These are phyloP conservation scores for Terrapene triunguis DNA, from an alignment of 2,113 vertebrate species.

Conservation along the genomic window DNA sequence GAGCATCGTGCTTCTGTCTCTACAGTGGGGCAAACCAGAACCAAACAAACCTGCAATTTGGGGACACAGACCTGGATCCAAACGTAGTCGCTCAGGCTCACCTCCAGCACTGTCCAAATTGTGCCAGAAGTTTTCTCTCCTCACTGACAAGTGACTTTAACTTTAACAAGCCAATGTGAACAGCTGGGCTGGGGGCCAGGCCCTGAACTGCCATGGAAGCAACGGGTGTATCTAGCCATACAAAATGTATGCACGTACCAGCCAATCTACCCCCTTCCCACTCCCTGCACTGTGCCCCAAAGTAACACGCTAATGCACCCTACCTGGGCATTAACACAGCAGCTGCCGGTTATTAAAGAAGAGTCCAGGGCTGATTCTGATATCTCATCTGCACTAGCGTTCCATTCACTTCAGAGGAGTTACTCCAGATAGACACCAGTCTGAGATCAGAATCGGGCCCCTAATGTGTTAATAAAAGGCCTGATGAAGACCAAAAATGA, in stretches of 20 bases:
- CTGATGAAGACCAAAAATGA: not conserved
- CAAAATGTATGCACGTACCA: not conserved
- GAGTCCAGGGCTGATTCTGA: not conserved
- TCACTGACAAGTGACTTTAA: rapidly evolving
- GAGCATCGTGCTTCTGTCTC: not conserved
- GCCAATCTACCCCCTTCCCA: not conserved
- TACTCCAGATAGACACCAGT: not conserved
- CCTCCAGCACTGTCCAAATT: not conserved
- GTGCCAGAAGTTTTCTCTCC: not conserved
- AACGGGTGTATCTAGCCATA: not conserved
- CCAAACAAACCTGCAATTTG: not conserved
- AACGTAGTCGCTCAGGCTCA: not conserved
- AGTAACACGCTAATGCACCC: not conserved
- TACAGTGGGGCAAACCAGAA: not conserved
- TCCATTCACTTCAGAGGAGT: not conserved
- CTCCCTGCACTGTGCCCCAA: not conserved
- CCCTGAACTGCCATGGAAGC: not conserved
- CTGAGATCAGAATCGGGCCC: not conserved
- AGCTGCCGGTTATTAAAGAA: not conserved
- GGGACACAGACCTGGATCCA: not conserved
- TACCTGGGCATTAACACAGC: not conserved
- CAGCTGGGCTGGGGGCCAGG: not conserved
- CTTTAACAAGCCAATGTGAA: not conserved
- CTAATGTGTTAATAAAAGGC: not conserved
- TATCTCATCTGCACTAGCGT: not conserved